Evolutionary conservation across 1,140 invertebrate species (phyloP), one percentile per base, ranked within the genome.

Genomic region (Bombus balteatus): DNA sequence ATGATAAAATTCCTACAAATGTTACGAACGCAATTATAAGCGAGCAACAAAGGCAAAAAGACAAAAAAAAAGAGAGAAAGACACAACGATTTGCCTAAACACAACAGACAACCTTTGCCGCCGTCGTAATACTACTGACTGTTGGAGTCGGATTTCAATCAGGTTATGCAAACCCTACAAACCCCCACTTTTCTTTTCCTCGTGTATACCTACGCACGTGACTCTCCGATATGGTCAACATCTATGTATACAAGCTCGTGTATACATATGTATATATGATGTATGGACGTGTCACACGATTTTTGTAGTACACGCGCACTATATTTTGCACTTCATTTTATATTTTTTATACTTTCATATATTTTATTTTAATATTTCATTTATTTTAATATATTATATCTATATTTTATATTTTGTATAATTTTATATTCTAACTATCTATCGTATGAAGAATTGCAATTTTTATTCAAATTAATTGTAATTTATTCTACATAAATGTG

Each of bases 71-170:
- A 25, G 34, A 59, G 0, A 6, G 39, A 34, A 37, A 78, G 47
- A 37, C 2, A 22, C 5, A 71, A 47, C n/a, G 47, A 65, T 25
- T 82, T 37, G 77, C 1, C 15, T 28, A 72, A 62, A 73, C 66
- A 10, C 37, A 34, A 43, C 47, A 22, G 28, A 22, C 10, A 68
- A 68, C 73, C 47, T 65, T 53, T 37, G 39, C 37, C 22, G 41
- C 8, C 22, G 43, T 15, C 34, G 76, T 78, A 81, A 39, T 78
- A 72, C 81, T 85, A 89, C 89, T 89, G 66, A 83, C 74, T 79
- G 80, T 62, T 77, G 34, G 83, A 22, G 62, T 87, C 70, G 68
- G 25, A 41, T 57, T 75, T 88, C 80, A 76, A 72, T 81, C 81
- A 68, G 39, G 70, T 89, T 87, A 85, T 68, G 70, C 78, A 79